Base-by-base conservation (phyloP, 92 coral and sea anemone species). In the Porites evermanni region DNA sequence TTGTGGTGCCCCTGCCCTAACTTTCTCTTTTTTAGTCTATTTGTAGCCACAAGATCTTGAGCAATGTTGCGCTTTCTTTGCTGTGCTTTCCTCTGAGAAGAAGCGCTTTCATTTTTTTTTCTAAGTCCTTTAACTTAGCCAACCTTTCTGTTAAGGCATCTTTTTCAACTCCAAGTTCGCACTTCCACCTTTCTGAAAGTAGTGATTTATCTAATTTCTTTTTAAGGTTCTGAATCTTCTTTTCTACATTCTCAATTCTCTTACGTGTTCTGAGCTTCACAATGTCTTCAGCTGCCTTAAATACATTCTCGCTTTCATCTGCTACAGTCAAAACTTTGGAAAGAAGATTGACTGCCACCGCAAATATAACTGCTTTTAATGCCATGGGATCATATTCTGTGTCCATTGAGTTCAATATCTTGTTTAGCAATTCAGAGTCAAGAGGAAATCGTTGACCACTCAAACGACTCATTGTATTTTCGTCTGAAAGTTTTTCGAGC, bases 371-470 rank as follows among this genome's bases (percentile, higher is more conserved):
- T 72, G 93, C 88, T 29, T 90, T 90, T 67, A 86, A 63, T 64
- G 93, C 88, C 90, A 86, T 90, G 38, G 81, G 68, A 64, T 89
- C 92, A 84, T 89, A 86, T 90, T 90, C 90, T 23, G 90, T 90
- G 66, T 87, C 81, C 66, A 87, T 47, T 14, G 90, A 69, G 74
- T 87, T 87, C 58, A 85, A 64, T 85, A 85, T 75, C 73, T 64
- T 58, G 88, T 76, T 76, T 76, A 75, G 72, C 23, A 81, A 58
- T 59, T 63, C 75, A 74, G 88, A 64, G 75, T 85, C 71, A 26
- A 80, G 53, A 67, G 82, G 79, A 53, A 79, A 75, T 64, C 79
- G 84, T 61, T 74, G 84, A 64, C 75, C 64, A 67, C 75, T 73
- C 70, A 58, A 79, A 72, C 67, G 67, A 79, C 58, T 86, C 88